phyloP scores from a whole-genome alignment of 2,113 vertebrate species.

The Mellivora capensis region DNA sequence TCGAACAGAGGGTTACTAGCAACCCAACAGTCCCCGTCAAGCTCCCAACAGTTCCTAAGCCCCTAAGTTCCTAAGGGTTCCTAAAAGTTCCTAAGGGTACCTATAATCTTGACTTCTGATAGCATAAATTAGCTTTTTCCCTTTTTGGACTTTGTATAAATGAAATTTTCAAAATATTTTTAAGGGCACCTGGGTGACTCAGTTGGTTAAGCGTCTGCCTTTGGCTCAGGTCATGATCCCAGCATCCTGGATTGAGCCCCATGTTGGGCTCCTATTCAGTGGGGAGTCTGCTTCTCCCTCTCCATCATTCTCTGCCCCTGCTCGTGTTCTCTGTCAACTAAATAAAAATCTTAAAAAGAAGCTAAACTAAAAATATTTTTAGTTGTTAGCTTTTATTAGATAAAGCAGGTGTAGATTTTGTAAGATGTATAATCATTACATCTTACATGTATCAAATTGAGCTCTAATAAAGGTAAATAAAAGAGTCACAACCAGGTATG shows the following conservation, averaged over 20 bases:
- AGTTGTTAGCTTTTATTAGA: constrained; percentile 12
- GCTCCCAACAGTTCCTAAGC: neutral
- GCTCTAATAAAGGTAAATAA: neutral
- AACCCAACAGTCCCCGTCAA: neutral
- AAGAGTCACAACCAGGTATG: neutral
- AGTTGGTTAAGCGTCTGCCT: neutral
- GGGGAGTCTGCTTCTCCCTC: neutral
- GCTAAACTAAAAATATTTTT: neutral
- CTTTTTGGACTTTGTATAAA: neutral
- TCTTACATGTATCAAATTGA: neutral
- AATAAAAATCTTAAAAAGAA: neutral
- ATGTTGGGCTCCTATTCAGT: neutral
- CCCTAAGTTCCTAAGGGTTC: neutral
- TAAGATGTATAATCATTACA: neutral
- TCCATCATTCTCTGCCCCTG: neutral
- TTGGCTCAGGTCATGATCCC: neutral
- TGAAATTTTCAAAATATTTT: neutral
- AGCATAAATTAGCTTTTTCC: neutral
- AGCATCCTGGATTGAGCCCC: neutral
- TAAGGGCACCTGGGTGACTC: neutral
- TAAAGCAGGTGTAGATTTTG: neutral
- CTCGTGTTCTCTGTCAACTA: neutral
- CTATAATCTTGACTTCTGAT: constrained; percentile 3
- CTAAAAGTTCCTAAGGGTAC: neutral
- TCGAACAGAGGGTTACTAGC: neutral